Evolutionary conservation across 1,140 invertebrate genomes (phyloP), one percentile per base, ranked within the genome.

Genomic region (Drosophila cardini): DNA sequence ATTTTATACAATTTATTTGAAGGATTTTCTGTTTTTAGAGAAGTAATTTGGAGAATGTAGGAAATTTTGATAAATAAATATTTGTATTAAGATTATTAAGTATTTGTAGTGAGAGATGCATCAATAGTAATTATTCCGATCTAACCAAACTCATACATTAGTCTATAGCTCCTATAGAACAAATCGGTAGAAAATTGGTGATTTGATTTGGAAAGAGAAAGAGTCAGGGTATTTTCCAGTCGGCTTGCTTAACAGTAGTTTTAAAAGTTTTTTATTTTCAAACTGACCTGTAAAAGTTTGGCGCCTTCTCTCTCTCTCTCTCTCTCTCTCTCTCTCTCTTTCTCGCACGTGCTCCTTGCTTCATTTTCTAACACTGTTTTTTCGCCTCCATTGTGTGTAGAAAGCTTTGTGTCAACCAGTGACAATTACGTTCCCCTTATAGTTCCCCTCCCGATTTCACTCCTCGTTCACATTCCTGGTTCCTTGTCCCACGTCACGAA

Each of bases 401-500:
- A 87, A 87, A 87, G 83, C 83, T 79, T 80, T 79, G 76, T 87
- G 83, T 87, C 83, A 87, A 89, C 84, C 84, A 80, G 84, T 87
- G 83, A 87, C 83, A 87, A 87, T 87, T 87, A 73, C 76, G 64
- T 46, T 56, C 55, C 38, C 30, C 52, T 55, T 36, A 21, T 34
- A 16, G 7, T 11, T 26, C 26, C 26, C 13, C 11, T 34, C 9
- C 18, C 10, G 18, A 3, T 18, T 16, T 40, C 18, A 26, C 4
- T 26, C 21, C 16, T 40, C 40, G 50, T 21, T 50, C 43, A 65
- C 16, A 13, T 21, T 6, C 48, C 26, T 40, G 53, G 18, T 64
- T 4, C 15, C 38, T n/a, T 16, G 26, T 64, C 16, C 43, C 15
- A 38, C 32, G 68, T 71, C 21, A 21, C 9, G 1, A 46, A 13